Evolutionary conservation across 30 jellyfish, hydroid and myxozoan genomes (phyloP), one percentile per base, ranked within the genome.

Genomic region (Euphysa ruthae): DNA sequence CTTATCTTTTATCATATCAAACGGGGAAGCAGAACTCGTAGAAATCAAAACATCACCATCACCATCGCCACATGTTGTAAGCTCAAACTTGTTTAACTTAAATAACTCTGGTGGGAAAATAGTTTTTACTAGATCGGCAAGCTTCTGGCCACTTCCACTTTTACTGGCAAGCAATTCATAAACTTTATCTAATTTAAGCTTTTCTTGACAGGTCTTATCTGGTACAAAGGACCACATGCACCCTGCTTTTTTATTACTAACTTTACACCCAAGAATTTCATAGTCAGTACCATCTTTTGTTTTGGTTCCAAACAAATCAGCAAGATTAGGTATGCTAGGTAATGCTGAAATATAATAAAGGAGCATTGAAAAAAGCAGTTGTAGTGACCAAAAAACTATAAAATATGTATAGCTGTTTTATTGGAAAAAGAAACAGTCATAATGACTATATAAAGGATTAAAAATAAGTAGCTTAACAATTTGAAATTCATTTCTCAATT

Each of bases 171-270:
- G 46, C 72, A 63, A 15, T 14, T 35, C 33, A 31, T 0, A 63
- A 18, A 63, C 58, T 63, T 63, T 63, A n/a, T 25, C 31, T 4
- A 63, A 42, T 12, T 64, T 33, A 14, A 63, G 32, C 0, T 63
- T 63, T 30, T 63, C 77, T 63, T 63, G 38, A 43, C 77, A 63
- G 10, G 35, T 28, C n/a, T 63, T 26, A 63, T 63, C 72, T 2
- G 77, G 77, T 34, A 30, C 1, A 3, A 63, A 43, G 14, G 30
- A 33, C 28, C 38, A 24, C 6, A 24, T 19, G 70, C 77, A 63
- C 24, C 33, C 38, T 33, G 34, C 70, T 6, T 30, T 63, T 6
- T 64, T 33, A 4, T 24, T 29, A 20, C 13, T 35, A 1, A 63
- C 32, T 34, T 63, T 33, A 43, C 77, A 63, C 2, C 77, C 77